These are phyloP conservation scores for Drosophila pseudoobscura DNA, from an alignment of 1,140 invertebrate species.

Conservation along the genomic window DNA sequence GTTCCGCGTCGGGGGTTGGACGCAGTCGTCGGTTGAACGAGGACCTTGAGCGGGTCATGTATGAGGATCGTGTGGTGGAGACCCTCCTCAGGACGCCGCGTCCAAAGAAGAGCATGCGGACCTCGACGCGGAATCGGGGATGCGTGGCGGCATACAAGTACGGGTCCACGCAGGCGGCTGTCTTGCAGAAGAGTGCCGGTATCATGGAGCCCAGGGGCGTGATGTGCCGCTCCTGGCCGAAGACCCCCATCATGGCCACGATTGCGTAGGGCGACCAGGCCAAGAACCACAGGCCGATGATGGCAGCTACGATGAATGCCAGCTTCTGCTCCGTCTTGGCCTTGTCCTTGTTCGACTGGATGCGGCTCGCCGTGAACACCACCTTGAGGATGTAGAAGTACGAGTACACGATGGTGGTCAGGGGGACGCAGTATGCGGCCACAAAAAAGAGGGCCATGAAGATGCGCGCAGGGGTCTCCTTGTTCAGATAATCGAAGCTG, in stretches of 20 bases:
- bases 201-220: slow-evolving; percentile 89
- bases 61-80: slow-evolving; percentile 74
- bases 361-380: slow-evolving; percentile 85
- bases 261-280: slow-evolving; percentile 91
- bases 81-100: slow-evolving; percentile 54
- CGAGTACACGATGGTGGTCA: slow-evolving; percentile 88
- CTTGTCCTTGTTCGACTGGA: slow-evolving; percentile 85
- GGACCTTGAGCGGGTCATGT: slow-evolving; percentile 69
- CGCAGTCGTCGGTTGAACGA: slow-evolving; percentile 67
- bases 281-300: slow-evolving; percentile 89
- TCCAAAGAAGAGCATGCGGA: slow-evolving; percentile 75
- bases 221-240: slow-evolving; percentile 86
- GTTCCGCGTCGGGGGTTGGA: slow-evolving; percentile 22
- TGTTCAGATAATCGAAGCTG: slow-evolving; percentile 91
- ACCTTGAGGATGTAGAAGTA: slow-evolving; percentile 88
- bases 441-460: slow-evolving; percentile 89
- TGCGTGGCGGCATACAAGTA: slow-evolving; percentile 90
- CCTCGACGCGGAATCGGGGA: slow-evolving; percentile 87
- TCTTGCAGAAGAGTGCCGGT: slow-evolving; percentile 90
- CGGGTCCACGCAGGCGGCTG: slow-evolving; percentile 89
- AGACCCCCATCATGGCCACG: slow-evolving; percentile 89
- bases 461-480: slow-evolving; percentile 84
- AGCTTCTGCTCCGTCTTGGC: slow-evolving; percentile 88
- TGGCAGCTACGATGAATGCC: slow-evolving; percentile 86
- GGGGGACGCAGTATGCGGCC: slow-evolving; percentile 88